phyloP scores from a whole-genome alignment of 2,797 vertebrate species.

The Thamnophis elegans region DNA sequence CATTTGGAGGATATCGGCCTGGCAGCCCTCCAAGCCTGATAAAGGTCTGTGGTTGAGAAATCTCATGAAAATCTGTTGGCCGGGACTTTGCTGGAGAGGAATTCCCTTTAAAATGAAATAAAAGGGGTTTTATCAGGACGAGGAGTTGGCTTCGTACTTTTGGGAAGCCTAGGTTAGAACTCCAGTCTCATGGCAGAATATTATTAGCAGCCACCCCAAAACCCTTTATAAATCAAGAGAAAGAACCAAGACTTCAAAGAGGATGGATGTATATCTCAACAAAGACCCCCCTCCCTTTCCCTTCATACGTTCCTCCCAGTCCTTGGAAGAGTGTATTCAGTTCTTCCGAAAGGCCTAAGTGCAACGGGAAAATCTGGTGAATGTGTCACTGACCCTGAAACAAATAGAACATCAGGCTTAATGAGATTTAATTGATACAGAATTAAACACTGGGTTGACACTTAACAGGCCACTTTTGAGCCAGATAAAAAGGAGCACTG shows the following conservation, averaged over 20 bases:
- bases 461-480: background rate
- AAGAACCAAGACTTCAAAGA: background rate
- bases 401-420: background rate
- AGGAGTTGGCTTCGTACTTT: no score
- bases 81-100: no score
- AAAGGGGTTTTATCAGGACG: no score
- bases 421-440: background rate
- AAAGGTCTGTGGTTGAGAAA: no score
- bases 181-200: background rate
- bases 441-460: background rate
- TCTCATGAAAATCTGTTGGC: no score
- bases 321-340: background rate
- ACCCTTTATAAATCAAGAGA: background rate
- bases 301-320: background rate
- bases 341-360: background rate
- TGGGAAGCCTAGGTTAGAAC: no score
- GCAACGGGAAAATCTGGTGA: background rate
- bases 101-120: no score
- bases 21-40: no score
- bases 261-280: background rate
- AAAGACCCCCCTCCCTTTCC: background rate
- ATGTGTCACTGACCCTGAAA: rapidly evolving
- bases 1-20: no score
- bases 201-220: background rate
- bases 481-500: background rate